Base-by-base conservation (phyloP, 2,113 vertebrate species). In the Etheostoma cragini region DNA sequence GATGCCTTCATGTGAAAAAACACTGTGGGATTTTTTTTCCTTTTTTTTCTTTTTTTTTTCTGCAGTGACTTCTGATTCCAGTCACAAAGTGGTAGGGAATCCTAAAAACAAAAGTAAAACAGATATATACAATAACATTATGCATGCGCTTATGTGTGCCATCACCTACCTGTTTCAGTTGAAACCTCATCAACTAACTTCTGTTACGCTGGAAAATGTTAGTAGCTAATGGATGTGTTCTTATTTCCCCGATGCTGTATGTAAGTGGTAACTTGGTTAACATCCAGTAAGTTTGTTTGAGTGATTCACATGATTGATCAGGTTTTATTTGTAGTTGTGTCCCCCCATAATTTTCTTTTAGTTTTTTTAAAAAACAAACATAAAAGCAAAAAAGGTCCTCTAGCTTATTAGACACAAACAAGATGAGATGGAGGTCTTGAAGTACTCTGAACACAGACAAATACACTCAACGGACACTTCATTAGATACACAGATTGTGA, bases 241-340 rank as follows among this genome's bases (percentile, higher is more conserved):
- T 49, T 38, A 21, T 78, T 84, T 82, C 79, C 71, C 21, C 0
- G 33, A 83, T 69, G 11, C 38, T 42, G 38, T 42, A 57, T 15
- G 64, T 38, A 3, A 53, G 76, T 45, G 24, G 0, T 8, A 15
- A 2, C 4, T 47, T 5, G 7, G 6, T 52, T 45, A 21, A 80
- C 56, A 42, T 56, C 61, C 24, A 80, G 68, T 62, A 49, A 67
- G 21, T 63, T 26, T 6, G 19, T 49, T 61, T 62, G 16, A 54
- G n/a, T 15, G 12, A 42, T 65, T 80, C 61, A 53, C 49, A 47
- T 50, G 57, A 88, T 80, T 8, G 11, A 42, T 70, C 4, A 16
- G 17, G 4, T 38, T 76, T 66, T 79, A 63, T 50, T 66, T 72
- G 45, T 81, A 83, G 2, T 11, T 19, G 21, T 53, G 17, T 56